These are phyloP conservation scores for Scolopax bukidnonensis DNA, from an alignment of 2,797 vertebrate genomes.

Conservation along the genomic window DNA sequence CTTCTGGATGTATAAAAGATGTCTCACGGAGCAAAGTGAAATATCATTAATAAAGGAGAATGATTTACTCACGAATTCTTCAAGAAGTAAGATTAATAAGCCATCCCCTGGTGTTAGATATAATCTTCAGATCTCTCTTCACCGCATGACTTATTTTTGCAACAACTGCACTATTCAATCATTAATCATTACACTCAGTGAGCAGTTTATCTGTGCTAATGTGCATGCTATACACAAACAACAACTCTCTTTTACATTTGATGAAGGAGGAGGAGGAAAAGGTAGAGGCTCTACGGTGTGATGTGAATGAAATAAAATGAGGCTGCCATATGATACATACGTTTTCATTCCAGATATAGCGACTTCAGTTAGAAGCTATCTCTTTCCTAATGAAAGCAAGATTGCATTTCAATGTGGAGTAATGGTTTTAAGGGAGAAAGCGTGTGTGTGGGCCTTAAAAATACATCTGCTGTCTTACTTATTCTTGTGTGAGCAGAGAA, in stretches of 20 bases:
- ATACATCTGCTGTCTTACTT: background rate
- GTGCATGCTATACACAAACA: slow-evolving; percentile 73
- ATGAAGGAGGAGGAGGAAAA: slow-evolving; percentile 29
- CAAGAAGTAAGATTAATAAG: slow-evolving; percentile 96
- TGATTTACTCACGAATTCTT: slow-evolving; percentile 97
- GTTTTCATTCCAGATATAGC: slow-evolving; percentile 11
- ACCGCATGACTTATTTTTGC: slow-evolving; percentile 80
- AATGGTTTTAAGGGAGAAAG: background rate
- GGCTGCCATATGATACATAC: slow-evolving; percentile 9
- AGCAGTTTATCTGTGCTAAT: slow-evolving; percentile 80
- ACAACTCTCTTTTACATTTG: slow-evolving; percentile 62
- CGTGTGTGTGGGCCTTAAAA: background rate
- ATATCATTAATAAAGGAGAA: slow-evolving; percentile 96
- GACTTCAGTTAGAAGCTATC: slow-evolving; percentile 13
- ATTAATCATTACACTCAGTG: slow-evolving; percentile 77
- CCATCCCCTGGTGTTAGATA: slow-evolving; percentile 90
- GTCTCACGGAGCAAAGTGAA: slow-evolving; percentile 93
- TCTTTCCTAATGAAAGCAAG: slow-evolving; percentile 35
- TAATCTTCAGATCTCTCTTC: slow-evolving; percentile 84
- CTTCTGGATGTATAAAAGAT: slow-evolving; percentile 99
- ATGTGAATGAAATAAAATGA: slow-evolving; percentile 24
- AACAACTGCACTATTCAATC: slow-evolving; percentile 80
- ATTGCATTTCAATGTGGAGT: background rate
- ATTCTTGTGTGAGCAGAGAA: background rate
- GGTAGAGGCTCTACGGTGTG: background rate